These are phyloP conservation scores for Atta colombica DNA, from an alignment of 1,140 invertebrate species.

Conservation along the genomic window DNA sequence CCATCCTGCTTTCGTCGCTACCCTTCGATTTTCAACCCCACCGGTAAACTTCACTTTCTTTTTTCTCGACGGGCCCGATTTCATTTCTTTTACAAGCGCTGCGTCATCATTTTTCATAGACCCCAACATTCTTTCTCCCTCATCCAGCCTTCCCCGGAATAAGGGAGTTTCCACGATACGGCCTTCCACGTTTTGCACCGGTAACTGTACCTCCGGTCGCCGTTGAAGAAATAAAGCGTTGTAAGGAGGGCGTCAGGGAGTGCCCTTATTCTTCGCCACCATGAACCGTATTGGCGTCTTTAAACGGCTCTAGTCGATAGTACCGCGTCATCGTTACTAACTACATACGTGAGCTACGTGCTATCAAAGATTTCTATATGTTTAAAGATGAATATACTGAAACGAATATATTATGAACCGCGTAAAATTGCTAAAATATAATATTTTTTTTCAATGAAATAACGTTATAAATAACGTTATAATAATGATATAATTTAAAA, in stretches of 20 bases:
- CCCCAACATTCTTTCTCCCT: conserved; percentile 67
- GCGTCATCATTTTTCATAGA: conserved; percentile 87
- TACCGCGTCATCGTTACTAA: conserved; percentile 70
- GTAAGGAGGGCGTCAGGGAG: conserved; percentile 43
- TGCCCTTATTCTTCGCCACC: conserved; percentile 70
- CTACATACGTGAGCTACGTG: conserved; percentile 46
- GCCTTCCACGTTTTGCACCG: conserved; percentile 69
- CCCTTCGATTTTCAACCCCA: conserved; percentile 77
- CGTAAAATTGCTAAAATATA: conserved; percentile 39
- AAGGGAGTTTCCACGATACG: conserved; percentile 79
- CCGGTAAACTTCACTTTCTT: conserved; percentile 64
- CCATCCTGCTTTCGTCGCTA: conserved; percentile 67
- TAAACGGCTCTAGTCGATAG: conserved; percentile 69
- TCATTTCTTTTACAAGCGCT: conserved; percentile 85
- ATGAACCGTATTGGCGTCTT: conserved; percentile 72
- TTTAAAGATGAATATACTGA: conserved; percentile 47
- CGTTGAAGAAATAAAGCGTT: conserved; percentile 48
- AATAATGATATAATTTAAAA: conserved; percentile 28
- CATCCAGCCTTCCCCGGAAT: conserved; percentile 67
- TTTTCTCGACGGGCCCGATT: conserved; percentile 81
- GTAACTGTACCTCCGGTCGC: conserved; percentile 45
- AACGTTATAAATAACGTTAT: conserved; percentile 3
- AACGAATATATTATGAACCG: conserved; percentile 21
- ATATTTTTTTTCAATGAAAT: conserved; percentile 2
- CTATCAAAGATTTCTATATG: conserved; percentile 45